A percentile compares a stretch with the other conserved stretches of the same genome.
These are phyloP conservation scores for Potamilus streckersoni DNA, from an alignment of 1,140 invertebrate species.

Conservation along the genomic window DNA sequence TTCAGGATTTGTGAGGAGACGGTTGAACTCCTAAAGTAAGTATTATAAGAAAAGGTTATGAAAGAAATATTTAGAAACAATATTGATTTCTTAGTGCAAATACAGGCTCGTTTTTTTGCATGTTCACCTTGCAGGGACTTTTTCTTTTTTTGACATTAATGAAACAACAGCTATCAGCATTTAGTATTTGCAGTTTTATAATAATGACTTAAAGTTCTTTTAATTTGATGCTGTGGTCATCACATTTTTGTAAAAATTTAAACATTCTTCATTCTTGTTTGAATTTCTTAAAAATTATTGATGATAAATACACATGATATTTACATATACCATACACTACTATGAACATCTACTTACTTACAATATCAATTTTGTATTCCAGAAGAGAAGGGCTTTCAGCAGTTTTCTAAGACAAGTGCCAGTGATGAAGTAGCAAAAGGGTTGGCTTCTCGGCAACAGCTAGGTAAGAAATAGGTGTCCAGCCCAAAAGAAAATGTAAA, in stretches of 20 bases:
- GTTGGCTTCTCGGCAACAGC: conserved; percentile 80
- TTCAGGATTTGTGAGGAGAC: too few species aligned
- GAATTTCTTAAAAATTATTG: background rate
- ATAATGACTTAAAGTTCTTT: background rate
- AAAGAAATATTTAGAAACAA: too few species aligned
- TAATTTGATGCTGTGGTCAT: conserved; percentile 7
- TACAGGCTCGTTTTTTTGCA: too few species aligned
- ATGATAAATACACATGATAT: background rate
- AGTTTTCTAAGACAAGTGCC: conserved; percentile 66
- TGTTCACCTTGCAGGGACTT: too few species aligned
- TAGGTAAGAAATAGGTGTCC: conserved; percentile 39
- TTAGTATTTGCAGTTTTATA: too few species aligned
- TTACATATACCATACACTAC: background rate
- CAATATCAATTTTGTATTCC: background rate
- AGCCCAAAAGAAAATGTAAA: conserved; percentile 6
- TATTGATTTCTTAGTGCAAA: too few species aligned
- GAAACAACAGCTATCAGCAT: too few species aligned
- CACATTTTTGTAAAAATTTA: background rate
- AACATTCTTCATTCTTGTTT: background rate
- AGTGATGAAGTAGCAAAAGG: conserved; percentile 81
- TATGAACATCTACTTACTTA: background rate
- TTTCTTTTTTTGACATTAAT: too few species aligned
- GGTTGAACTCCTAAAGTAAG: too few species aligned
- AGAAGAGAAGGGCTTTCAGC: conserved; percentile 27
- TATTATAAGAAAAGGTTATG: too few species aligned